Evolutionary conservation across 2,888 invertebrate genomes (phyloP).

Genomic region (Exephanes ischioxanthus): DNA sequence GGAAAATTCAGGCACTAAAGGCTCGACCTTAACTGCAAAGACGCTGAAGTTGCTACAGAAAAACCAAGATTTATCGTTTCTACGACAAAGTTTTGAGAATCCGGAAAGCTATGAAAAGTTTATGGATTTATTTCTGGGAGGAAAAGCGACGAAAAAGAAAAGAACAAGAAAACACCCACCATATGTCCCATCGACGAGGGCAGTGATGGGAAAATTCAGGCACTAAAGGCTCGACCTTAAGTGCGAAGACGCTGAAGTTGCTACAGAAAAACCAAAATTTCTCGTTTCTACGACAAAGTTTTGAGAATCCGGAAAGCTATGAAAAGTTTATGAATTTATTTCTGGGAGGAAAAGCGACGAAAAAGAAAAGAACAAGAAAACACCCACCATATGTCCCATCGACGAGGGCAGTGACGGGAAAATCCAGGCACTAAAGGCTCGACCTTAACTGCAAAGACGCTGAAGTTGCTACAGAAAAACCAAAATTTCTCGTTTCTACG

Average conservation of each 20-base stretch:
- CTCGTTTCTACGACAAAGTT: constrained; percentile 9
- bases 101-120: neutral
- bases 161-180: neutral
- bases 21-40: too few species aligned
- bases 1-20: too few species aligned
- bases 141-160: neutral
- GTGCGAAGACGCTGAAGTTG: too few species aligned
- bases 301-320: neutral
- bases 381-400: too few species aligned
- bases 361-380: neutral
- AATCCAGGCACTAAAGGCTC: too few species aligned
- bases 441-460: too few species aligned
- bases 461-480: too few species aligned
- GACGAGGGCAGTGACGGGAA: too few species aligned
- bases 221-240: too few species aligned
- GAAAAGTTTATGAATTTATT: neutral
- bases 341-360: neutral
- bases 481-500: neutral
- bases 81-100: constrained; percentile 20
- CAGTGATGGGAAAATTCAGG: too few species aligned
- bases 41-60: too few species aligned
- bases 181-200: too few species aligned
- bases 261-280: neutral
- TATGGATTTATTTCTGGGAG: neutral
- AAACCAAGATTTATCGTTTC: neutral